Evolutionary conservation across 1,140 invertebrate genomes (phyloP).

Genomic region (Trichonephila inaurata): DNA sequence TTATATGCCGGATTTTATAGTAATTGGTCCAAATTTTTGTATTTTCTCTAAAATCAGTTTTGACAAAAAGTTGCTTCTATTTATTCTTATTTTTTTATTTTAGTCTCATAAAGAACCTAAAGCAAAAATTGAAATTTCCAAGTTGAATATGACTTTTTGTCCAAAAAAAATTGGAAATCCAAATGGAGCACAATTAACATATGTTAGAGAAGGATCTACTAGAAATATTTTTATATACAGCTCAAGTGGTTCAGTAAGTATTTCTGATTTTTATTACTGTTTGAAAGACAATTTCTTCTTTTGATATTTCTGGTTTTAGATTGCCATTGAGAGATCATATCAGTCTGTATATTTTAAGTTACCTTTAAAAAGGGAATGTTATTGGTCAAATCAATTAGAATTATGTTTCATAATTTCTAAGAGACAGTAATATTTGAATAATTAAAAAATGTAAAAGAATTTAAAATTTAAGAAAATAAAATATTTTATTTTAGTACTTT

Average conservation of each 20-base stretch:
- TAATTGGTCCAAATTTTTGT: no score
- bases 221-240: constrained; percentile 93
- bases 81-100: constrained; percentile 74
- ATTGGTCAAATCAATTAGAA: neutral
- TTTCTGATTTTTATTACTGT: neutral
- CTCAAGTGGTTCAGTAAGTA: constrained; percentile 87
- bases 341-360: neutral
- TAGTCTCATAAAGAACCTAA: constrained; percentile 87
- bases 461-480: no score
- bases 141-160: constrained; percentile 92
- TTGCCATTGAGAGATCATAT: neutral
- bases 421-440: no score
- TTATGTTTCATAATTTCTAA: no score
- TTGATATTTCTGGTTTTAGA: neutral
- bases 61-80: neutral
- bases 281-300: neutral
- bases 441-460: no score
- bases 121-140: constrained; percentile 89
- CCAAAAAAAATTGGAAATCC: constrained; percentile 90
- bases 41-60: neutral
- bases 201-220: constrained; percentile 89
- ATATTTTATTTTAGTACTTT: no score
- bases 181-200: constrained; percentile 90
- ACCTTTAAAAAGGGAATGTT: neutral
- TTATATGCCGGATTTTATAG: no score